Conservation (phyloP, 2,113 vertebrate species). For the Alectura lathami region DNA sequence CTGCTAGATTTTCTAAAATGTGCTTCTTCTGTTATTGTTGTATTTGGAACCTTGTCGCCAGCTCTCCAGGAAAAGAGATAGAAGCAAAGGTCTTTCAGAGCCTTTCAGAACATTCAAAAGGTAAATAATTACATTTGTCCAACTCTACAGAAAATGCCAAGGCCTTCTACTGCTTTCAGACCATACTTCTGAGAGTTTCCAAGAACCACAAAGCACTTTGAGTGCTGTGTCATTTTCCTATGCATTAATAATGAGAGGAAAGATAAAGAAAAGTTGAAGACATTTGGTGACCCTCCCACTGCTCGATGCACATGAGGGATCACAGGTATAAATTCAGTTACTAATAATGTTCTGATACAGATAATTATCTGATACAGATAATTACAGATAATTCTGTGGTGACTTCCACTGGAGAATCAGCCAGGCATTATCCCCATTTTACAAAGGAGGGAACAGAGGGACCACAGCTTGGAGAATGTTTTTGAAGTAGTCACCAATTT, state of each 20-base stretch:
- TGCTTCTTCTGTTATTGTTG: neutral
- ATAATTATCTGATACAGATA: neutral
- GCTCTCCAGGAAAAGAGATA: neutral
- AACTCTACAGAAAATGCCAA: neutral
- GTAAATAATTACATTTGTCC: neutral
- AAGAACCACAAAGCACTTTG: neutral
- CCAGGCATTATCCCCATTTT: neutral
- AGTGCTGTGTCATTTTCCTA: neutral
- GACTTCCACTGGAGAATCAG: neutral
- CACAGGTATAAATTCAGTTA: neutral
- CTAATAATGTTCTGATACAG: neutral
- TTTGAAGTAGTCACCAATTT: neutral
- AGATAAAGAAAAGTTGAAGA: neutral
- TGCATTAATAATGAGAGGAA: neutral
- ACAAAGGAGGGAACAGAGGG: rapidly evolving
- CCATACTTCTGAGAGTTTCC: neutral
- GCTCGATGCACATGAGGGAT: neutral
- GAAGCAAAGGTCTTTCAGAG: neutral
- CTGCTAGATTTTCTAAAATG: neutral
- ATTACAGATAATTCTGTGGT: neutral
- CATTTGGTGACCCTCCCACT: neutral
- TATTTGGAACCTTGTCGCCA: neutral
- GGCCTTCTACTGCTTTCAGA: neutral
- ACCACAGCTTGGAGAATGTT: neutral
- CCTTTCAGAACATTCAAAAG: neutral